Base-by-base conservation (phyloP, 2,888 invertebrate genomes). In the Penaeus monodon region DNA sequence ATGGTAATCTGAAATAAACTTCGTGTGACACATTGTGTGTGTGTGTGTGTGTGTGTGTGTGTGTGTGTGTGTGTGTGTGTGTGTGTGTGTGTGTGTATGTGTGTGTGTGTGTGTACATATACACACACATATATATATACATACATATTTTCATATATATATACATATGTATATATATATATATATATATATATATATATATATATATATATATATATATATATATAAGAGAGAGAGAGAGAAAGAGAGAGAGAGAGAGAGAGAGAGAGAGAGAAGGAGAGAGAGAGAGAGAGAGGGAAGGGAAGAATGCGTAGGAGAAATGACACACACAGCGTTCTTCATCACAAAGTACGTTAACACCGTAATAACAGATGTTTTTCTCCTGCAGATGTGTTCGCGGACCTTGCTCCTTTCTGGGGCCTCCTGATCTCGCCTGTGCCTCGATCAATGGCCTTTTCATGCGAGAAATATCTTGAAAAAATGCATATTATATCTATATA, bases 341-440 rank as follows among this genome's bases (percentile, higher is more conserved):
- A 24, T 38, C 73, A 12, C 27, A 33, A 22, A 38, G 73, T 38
- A 73, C 38, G 22, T 27, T 73, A 33, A 38, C 57, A 57, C 57
- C 38, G 33, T 65, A 27, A 77, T 65, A 38, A 20, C 14, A 33
- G 80, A 64, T 65, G 24, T 65, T 44, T 64, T 38, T n/a, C 66
- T 65, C 27, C 38, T 6, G 24, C 80, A 80, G 80, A 80, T 80
- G 80, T 64, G 65, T 24, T 80, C 80, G 22, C 80, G 80, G 80
- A 80, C 80, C 12, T 20, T 80, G 22, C 80, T 80, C 22, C 33
- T 80, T 38, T 80, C 80, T 38, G 80, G 80, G 65, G 65, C 80
- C 44, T 80, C 33, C 20, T 80, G 10, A 33, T 80, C 33, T 80
- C 38, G 29, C 33, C 65, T 63, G 66, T 24, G 80, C 64, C 65